phyloP scores from a whole-genome alignment of 2,888 invertebrate genomes.

The Rhingia campestris region DNA sequence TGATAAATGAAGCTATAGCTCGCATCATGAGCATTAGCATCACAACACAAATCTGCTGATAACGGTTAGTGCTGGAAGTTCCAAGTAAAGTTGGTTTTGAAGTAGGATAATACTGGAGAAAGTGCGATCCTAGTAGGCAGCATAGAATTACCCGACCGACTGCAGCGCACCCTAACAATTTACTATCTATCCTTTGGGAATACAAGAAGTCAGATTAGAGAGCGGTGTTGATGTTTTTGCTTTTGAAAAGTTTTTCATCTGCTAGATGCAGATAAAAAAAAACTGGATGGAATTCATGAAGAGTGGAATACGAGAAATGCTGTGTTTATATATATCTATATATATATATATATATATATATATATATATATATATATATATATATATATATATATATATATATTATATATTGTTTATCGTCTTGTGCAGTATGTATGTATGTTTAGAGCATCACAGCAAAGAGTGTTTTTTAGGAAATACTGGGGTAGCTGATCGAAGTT shows the following conservation, averaged over 20 bases:
- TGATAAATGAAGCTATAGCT: slow-evolving; percentile 67
- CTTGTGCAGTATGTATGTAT: too few relatives aligned
- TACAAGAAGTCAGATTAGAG: slow-evolving; percentile 69
- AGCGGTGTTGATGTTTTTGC: slow-evolving; percentile 60
- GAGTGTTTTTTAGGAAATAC: too few relatives aligned
- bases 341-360: too few relatives aligned
- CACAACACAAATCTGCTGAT: slow-evolving; percentile 74
- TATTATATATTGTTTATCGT: too few relatives aligned
- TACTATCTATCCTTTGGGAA: slow-evolving; percentile 62
- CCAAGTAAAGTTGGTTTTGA: slow-evolving; percentile 40
- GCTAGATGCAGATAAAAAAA: slow-evolving; percentile 69
- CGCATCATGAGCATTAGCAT: slow-evolving; percentile 72
- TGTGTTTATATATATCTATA: neutral
- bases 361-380: too few relatives aligned
- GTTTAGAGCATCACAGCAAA: too few relatives aligned
- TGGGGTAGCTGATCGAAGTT: neutral
- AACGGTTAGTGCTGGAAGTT: slow-evolving; percentile 72
- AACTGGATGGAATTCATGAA: slow-evolving; percentile 13
- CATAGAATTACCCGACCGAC: slow-evolving; percentile 42
- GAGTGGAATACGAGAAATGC: slow-evolving; percentile 56
- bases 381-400: too few relatives aligned
- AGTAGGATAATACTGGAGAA: slow-evolving; percentile 27
- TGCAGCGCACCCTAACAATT: slow-evolving; percentile 60
- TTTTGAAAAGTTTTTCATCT: slow-evolving; percentile 68
- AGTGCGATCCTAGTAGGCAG: slow-evolving; percentile 14